A percentile compares a stretch with the other conserved stretches of the same genome.
Evolutionary conservation across 2,113 vertebrate species (phyloP).

Genomic region (Tetrao urogallus): DNA sequence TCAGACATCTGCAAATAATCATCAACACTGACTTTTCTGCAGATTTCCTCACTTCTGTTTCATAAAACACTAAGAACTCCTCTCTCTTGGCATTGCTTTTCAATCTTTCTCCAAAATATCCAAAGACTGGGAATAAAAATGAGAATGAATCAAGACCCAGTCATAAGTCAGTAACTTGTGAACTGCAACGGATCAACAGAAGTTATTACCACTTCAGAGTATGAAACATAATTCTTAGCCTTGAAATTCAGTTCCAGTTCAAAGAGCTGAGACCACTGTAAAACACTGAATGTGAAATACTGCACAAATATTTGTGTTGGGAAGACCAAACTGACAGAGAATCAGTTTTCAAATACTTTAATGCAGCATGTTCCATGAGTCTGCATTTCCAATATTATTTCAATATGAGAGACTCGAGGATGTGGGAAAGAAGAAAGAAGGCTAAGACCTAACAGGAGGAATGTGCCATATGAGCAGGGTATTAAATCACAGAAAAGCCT

Average conservation of each 20-base stretch:
- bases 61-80: background rate
- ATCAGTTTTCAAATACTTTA: slow-evolving; percentile 23
- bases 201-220: background rate
- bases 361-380: background rate
- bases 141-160: background rate
- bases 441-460: background rate
- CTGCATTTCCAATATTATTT: background rate
- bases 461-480: background rate
- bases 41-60: background rate
- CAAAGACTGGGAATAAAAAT: background rate
- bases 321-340: background rate
- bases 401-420: background rate
- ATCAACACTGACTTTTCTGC: background rate
- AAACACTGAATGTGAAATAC: background rate
- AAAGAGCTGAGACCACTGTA: background rate
- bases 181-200: background rate
- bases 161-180: background rate
- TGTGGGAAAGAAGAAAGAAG: background rate
- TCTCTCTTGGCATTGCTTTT: background rate
- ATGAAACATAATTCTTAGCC: background rate
- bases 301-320: background rate
- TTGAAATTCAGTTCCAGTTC: background rate
- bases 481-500: slow-evolving; percentile 8
- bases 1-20: background rate
- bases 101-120: background rate